A percentile compares a stretch with the other conserved stretches of the same genome.
Conservation (phyloP, 2,113 vertebrate genomes). For the Crotalus helleri region DNA sequence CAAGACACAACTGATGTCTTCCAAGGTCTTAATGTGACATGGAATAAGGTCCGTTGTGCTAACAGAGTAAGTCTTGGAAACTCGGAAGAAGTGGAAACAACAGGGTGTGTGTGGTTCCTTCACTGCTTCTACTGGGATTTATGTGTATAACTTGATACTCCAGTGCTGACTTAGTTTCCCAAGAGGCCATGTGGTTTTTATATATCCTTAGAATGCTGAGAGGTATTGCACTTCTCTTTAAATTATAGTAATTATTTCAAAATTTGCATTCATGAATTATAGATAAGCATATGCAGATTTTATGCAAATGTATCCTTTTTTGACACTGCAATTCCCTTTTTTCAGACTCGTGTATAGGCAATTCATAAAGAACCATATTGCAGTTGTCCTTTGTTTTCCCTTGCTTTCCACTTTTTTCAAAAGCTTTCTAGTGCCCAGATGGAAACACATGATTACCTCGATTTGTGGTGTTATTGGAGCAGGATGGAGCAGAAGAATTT, state of each 20-base stretch:
- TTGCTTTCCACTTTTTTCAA: neutral
- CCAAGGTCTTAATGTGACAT: neutral
- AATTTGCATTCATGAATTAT: neutral
- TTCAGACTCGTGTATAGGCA: neutral
- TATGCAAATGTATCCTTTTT: neutral
- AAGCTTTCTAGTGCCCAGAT: neutral
- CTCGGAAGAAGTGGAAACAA: neutral
- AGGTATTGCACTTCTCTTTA: neutral
- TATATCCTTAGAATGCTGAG: neutral
- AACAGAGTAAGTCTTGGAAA: neutral
- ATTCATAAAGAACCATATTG: neutral
- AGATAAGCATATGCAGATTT: neutral
- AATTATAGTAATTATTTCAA: neutral
- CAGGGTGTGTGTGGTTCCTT: neutral
- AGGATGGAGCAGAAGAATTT: neutral
- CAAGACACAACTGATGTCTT: neutral
- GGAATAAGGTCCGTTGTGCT: neutral
- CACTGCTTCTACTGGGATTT: neutral
- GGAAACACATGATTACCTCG: neutral
- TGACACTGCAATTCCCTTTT: neutral
- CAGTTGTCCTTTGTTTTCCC: neutral
- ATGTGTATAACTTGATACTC: neutral
- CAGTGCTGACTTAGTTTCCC: neutral
- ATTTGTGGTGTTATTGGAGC: neutral
- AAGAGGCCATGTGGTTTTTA: neutral